Evolutionary conservation across 2,888 invertebrate species (phyloP).

Genomic region (Cantharis nigra): DNA sequence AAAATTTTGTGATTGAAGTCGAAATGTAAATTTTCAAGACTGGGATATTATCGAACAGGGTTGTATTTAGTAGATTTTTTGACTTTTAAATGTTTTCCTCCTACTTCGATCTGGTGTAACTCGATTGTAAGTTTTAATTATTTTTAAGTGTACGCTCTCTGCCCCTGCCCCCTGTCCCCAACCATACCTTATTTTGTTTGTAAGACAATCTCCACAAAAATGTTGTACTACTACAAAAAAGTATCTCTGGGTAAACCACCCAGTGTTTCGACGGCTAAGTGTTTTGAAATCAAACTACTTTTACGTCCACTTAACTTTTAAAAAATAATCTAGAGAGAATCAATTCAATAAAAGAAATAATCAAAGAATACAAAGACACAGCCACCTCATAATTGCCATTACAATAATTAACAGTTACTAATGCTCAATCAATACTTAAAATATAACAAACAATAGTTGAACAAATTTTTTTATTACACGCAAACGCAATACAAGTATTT

Average conservation of each 20-base stretch:
- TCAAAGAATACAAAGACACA: conserved; percentile 21
- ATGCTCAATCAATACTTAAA: conserved; percentile 49
- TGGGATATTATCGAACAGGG: conserved; percentile 54
- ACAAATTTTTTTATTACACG: conserved; percentile 46
- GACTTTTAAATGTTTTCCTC: conserved; percentile 39
- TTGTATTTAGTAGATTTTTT: conserved; percentile 34
- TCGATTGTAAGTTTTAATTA: conserved; percentile 41
- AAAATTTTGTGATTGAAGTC: background rate
- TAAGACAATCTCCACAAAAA: conserved; percentile 49
- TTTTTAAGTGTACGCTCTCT: conserved; percentile 32
- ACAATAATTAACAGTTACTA: conserved; percentile 52
- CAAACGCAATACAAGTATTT: conserved; percentile 56
- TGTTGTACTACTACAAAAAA: conserved; percentile 31
- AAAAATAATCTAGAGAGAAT: conserved; percentile 36
- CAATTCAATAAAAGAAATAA: conserved; percentile 26
- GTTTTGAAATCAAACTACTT: conserved; percentile 52
- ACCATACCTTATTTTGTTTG: conserved; percentile 45
- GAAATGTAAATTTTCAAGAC: conserved; percentile 39
- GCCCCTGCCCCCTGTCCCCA: background rate
- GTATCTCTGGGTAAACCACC: conserved; percentile 8
- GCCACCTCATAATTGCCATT: conserved; percentile 45
- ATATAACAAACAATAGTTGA: conserved; percentile 51
- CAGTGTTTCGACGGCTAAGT: conserved; percentile 42
- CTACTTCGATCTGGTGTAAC: conserved; percentile 35
- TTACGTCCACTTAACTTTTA: conserved; percentile 51